Evolutionary conservation across 2,113 vertebrate genomes (phyloP).

Genomic region (Nannobrachium achirus): DNA sequence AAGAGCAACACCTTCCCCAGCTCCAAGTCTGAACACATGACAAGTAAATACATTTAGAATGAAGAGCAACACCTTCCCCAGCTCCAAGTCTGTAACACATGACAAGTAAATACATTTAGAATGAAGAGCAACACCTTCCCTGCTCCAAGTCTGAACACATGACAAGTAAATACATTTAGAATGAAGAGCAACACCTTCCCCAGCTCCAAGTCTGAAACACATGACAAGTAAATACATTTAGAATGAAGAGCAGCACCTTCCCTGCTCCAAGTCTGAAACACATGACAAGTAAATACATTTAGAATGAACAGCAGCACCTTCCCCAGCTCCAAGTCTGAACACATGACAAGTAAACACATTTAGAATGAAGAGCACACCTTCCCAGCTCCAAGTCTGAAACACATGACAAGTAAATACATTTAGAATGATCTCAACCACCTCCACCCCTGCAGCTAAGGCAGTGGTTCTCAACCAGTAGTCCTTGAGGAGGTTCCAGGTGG

Average conservation of each 20-base stretch:
- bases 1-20: conserved; percentile 89
- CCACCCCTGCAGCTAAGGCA: no score
- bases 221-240: neutral
- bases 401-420: neutral
- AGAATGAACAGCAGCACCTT: conserved; percentile 88
- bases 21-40: conserved; percentile 81
- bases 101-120: neutral
- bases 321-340: conserved; percentile 87
- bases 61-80: conserved; percentile 89
- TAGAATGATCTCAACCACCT: no score
- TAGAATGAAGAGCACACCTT: conserved; percentile 88
- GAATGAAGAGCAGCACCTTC: conserved; percentile 87
- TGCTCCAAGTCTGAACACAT: conserved; percentile 82
- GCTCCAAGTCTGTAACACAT: conserved; percentile 82
- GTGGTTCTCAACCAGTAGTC: no score
- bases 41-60: no score
- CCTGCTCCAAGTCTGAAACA: conserved; percentile 85
- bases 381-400: conserved; percentile 88
- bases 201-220: conserved; percentile 84
- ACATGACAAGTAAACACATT: neutral
- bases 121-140: conserved; percentile 88
- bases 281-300: neutral
- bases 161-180: neutral
- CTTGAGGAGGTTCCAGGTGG: no score
- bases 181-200: conserved; percentile 88